Base-by-base conservation (phyloP, 1,140 invertebrate genomes). In the Procambarus clarkii region DNA sequence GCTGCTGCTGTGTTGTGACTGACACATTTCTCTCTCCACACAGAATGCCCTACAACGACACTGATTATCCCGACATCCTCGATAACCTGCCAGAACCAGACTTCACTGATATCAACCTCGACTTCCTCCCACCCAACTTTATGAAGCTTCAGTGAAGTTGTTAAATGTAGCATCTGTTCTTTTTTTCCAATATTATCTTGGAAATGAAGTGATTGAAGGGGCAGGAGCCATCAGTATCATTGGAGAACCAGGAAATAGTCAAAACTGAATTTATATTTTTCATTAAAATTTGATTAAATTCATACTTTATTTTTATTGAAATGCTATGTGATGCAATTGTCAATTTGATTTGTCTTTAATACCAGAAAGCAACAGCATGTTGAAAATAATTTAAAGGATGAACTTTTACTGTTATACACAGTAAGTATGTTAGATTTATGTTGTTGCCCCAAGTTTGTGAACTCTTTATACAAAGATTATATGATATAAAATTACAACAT, bases 21-120 rank as follows among this genome's bases (percentile, higher is more conserved):
- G 89, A 91, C 89, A 91, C 44, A 24, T 91, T 91, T 91, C 82
- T 91, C 89, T 91, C 76, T 91, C 82, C 76, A 78, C 89, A 91
- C 89, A 91, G 89, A 84, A 85, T 91, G 82, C 81, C 80, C 48
- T 91, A 91, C 88, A 84, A 84, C 82, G 89, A 91, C 44, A 50
- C 9, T 79, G 81, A 91, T 79, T 86, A 88, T 82, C 78, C 78
- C 74, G 78, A 80, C 71, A 78, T 85, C 82, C 58, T 91, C 82
- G 89, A 90, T 77, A 90, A 91, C 76, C 89, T 91, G 83, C 83
- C 89, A 58, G 89, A 91, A 34, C 18, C 89, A 45, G 89, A 91
- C 83, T 91, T 91, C 58, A 45, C 81, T 84, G 83, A 91, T 79
- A 78, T 91, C 82, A 91, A 85, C 89, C 74, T 91, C 60, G 89